Base-by-base conservation (phyloP, 2,797 vertebrate genomes). In the Microhierax caerulescens region DNA sequence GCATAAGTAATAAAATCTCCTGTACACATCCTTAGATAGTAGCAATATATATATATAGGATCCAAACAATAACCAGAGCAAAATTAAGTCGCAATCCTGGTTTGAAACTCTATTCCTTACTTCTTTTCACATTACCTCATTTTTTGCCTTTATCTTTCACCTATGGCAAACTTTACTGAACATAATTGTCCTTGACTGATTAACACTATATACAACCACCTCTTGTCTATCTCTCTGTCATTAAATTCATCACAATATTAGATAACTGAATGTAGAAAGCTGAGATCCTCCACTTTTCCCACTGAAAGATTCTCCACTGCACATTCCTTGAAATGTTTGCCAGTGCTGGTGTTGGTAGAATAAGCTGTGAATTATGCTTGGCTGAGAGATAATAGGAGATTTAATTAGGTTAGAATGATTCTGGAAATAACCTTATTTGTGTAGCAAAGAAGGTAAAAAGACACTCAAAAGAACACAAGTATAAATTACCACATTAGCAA, bases 351-450 rank as follows among this genome's bases (percentile, higher is more conserved):
- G 23, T 36, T 75, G 27, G 28, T 61, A 74, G 50, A 91, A 64
- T 16, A 81, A 54, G 13, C 21, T 75, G 39, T 90, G 73, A 88
- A 84, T 85, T 90, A 76, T 83, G 28, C n/a, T 81, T 90, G 65
- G 50, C 47, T 88, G 76, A 64, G 39, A 89, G 47, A 94, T 70
- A 89, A 93, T 47, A 77, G 23, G 59, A 83, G 30, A 77, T 76
- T 90, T 88, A 94, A 88, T 91, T 88, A 88, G 43, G 30, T 41
- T 81, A 80, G 53, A 96, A 74, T 0, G 0, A 64, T 93, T 90
- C 54, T 88, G 69, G 79, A 95, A 95, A 90, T 88, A 93, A 88
- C 65, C 57, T 85, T 88, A 85, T 85, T 89, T 91, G 47, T 90
- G 69, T 23, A 81, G 85, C 34, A 88, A 81, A 69, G 64, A 80